Evolutionary conservation across 2,888 invertebrate genomes (phyloP).

Genomic region (Euplagia quadripunctaria): DNA sequence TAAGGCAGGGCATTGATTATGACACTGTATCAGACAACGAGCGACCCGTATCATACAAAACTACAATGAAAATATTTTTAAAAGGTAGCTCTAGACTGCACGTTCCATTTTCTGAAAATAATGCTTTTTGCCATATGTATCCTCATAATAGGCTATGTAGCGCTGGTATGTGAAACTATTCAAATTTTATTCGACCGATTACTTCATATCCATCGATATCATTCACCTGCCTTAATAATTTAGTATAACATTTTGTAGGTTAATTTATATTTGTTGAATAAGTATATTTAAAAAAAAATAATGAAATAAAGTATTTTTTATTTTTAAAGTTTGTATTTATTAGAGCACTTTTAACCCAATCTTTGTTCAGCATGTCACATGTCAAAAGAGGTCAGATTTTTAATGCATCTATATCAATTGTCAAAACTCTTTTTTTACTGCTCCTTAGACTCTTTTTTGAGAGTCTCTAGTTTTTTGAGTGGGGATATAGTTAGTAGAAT

Average conservation of each 20-base stretch:
- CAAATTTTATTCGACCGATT: neutral
- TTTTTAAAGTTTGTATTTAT: no score
- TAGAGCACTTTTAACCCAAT: no score
- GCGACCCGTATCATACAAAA: slow-evolving; percentile 1
- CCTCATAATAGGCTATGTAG: slow-evolving; percentile 67
- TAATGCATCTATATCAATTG: no score
- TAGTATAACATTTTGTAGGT: neutral
- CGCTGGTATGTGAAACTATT: slow-evolving; percentile 41
- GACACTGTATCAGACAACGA: neutral
- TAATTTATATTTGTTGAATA: neutral
- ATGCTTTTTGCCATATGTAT: slow-evolving; percentile 67
- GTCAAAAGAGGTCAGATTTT: no score
- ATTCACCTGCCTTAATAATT: neutral
- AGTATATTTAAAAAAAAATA: neutral
- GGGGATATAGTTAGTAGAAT: no score
- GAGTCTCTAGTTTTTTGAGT: no score
- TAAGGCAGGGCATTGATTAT: neutral
- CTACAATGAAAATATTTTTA: slow-evolving; percentile 60
- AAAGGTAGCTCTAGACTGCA: slow-evolving; percentile 62
- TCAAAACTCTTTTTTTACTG: no score
- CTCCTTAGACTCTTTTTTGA: no score
- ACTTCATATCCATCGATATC: neutral
- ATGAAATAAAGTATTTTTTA: neutral
- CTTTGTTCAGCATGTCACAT: no score
- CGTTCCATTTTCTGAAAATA: slow-evolving; percentile 68